Base-by-base conservation (phyloP, 2,888 invertebrate genomes). In the Ariolimax columbianus region DNA sequence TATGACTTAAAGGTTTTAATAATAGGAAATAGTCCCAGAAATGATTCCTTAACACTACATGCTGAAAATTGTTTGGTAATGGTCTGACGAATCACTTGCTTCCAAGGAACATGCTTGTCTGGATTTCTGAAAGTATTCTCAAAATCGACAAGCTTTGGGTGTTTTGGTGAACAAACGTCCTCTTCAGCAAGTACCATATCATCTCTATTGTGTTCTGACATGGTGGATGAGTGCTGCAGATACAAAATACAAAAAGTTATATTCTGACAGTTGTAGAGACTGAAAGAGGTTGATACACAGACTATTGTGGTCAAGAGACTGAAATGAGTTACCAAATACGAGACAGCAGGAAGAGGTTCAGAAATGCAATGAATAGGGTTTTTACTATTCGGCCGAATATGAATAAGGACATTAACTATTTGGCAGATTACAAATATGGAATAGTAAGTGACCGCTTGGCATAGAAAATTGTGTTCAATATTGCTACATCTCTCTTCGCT, bases 1-100 rank as follows among this genome's bases (percentile, higher is more conserved):
- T 92, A 92, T 36, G 86, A 85, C 40, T 80, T 88, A 78, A 92
- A 84, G n/a, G 90, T 91, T 36, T 82, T 78, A 43, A 91, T 85
- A 82, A 91, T 89, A 2, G 92, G 92, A 36, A 92, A 89, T 55
- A 89, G 73, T 40, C 84, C 84, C 9, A 82, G 36, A 7, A 87
- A n/a, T 23, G 81, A 59, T 30, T 81, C 84, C 77, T 82, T 86
- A 2, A 84, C 38, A 59, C 70, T 63, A 36, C 83, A 88, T 43
- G 73, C 82, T n/a, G 79, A 51, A 14, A 66, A 63, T n/a, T 40
- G n/a, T 51, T 82, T 84, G 0, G 23, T 43, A 0, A 77, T n/a
- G 1, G 55, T 43, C 47, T 47, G 51, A 26, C 40, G 68, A 38
- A 83, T 33, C 26, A 23, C 26, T 6, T 30, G 47, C 33, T 43